Base-by-base conservation (phyloP, 2,888 invertebrate species). In the Xanthorhoe designata region DNA sequence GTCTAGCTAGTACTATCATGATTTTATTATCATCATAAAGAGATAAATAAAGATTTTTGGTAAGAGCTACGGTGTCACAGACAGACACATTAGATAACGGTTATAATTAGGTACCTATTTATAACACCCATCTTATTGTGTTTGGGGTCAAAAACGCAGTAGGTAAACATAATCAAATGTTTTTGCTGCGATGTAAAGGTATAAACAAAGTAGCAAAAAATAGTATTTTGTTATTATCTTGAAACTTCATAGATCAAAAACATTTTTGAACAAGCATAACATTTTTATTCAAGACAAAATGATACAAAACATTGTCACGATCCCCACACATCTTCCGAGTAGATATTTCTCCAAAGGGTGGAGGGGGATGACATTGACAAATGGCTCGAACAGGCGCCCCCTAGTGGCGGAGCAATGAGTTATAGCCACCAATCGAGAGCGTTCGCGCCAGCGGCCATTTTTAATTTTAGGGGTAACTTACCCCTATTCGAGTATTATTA, bases 391-490 rank as follows among this genome's bases (percentile, higher is more conserved):
- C 84, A 78, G 82, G 84, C 81, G 80, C 85, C 86, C 89, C 90
- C 89, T 75, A 82, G 83, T 82, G 86, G 85, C 87, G 87, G 86
- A 85, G 86, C 87, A 80, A 90, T 92, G 93, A 92, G 77, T 90
- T 90, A 93, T 89, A 71, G 84, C 89, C 83, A 85, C 92, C 93
- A 92, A 92, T 92, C 91, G 92, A 90, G 89, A 86, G 85, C 87
- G 86, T 84, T 85, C 85, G 82, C 84, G 83, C 84, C 75, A 80
- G 89, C 91, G 85, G 92, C 92, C 92, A 93, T 93, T 92, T 92
- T 93, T 92, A 91, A 92, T 92, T 92, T 91, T 89, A 90, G 89
- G 92, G 92, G 91, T 87, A 86, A 83, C 78, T 84, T 84, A 87
- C 90, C 92, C 91, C 85, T 85, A 75, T 78, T 75, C 72, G 74